phyloP scores from a whole-genome alignment of 2,888 invertebrate genomes.

The Philopedon plagiatum region DNA sequence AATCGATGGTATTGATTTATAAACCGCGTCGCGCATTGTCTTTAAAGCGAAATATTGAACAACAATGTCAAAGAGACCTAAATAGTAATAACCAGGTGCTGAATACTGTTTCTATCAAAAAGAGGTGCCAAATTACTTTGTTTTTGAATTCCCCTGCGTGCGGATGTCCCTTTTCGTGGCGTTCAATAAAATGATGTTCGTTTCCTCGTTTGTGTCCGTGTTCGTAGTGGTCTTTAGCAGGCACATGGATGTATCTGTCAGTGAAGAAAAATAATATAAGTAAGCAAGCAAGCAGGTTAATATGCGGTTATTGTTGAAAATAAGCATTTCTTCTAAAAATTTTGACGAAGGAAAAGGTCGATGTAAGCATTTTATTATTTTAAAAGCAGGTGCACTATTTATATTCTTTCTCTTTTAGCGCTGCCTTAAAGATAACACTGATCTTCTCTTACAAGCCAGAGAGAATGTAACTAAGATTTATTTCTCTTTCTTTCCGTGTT shows the following conservation, averaged over 20 bases:
- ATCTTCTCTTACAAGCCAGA: neutral
- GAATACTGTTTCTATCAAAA: too few species aligned
- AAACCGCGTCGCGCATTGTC: too few species aligned
- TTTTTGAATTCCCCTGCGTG: slow-evolving; percentile 80
- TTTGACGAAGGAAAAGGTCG: too few species aligned
- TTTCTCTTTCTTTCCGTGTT: neutral
- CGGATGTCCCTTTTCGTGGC: slow-evolving; percentile 79
- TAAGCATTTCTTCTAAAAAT: too few species aligned
- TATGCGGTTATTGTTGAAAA: neutral
- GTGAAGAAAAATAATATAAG: slow-evolving; percentile 48
- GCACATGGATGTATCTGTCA: slow-evolving; percentile 80
- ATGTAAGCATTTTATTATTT: too few species aligned
- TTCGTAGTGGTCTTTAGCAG: slow-evolving; percentile 79
- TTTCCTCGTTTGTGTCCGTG: slow-evolving; percentile 80
- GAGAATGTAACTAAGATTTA: neutral
- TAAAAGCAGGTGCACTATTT: too few species aligned
- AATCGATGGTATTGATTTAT: too few species aligned
- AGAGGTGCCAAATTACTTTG: slow-evolving; percentile 79
- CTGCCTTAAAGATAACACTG: too few species aligned
- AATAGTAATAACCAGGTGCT: too few species aligned
- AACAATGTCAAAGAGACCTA: too few species aligned
- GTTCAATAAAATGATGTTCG: slow-evolving; percentile 80
- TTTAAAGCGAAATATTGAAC: too few species aligned
- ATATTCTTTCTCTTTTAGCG: too few species aligned
- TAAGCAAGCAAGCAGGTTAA: slow-evolving; percentile 1